Evolutionary conservation across 2,113 vertebrate genomes (phyloP), one percentile per base, ranked within the genome.

Genomic region (Fregetta grallaria): DNA sequence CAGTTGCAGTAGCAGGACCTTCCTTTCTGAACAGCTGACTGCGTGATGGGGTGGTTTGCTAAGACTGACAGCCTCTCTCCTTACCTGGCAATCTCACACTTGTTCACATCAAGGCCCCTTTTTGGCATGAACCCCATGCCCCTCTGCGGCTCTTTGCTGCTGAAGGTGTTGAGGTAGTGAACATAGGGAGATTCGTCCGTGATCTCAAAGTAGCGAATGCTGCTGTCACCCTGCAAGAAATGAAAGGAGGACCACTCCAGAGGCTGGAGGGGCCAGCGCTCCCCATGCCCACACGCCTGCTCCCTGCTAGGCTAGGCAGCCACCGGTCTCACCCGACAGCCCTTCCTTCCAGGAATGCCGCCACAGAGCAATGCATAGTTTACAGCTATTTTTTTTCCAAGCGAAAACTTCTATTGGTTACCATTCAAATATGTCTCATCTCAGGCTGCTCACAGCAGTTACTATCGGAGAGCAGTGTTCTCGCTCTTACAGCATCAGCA

Each of bases 81-180:
- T 97, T 95, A 99, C 99, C 99, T 99, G 92, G 99, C 99, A 21
- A 99, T 99, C 98, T 99, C 99, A 62, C 99, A 99, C 98, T 99
- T 99, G 98, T 99, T 99, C 89, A 99, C 99, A 9, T 99, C 99
- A 1, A 99, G 98, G 63, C 99, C 99, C 94, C 99, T 98, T 98
- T 99, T 99, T 90, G 99, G 98, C 99, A 99, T 99, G 98, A 99
- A 99, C 26, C 99, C 99, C 99, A 99, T 99, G n/a, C 99, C 99
- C 78, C 99, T 97, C 98, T 99, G 99, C 10, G 99, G 99, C 98
- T 99, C 99, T 95, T 99, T 99, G 98, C 98, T 99, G 98, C 97
- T 98, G 96, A 99, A 99, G 13, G 99, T 99, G 98, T 97, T 99
- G 98, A 99, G 99, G 98, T 98, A 99, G 98, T 99, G 99, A 94